Evolutionary conservation across 2,113 vertebrate genomes (phyloP).

Genomic region (Pitta sordida): DNA sequence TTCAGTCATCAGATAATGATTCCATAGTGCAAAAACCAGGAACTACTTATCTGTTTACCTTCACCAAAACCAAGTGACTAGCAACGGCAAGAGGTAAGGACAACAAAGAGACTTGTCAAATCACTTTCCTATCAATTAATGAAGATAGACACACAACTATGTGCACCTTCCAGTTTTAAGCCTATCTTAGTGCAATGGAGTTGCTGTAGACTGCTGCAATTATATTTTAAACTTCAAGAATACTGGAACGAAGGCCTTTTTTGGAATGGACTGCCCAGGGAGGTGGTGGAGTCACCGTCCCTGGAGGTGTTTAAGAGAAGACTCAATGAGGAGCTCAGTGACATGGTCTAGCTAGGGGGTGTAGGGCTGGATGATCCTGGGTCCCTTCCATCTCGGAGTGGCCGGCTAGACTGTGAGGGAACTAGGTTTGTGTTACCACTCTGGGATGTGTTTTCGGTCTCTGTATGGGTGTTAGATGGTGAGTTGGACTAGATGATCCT

Average conservation of each 20-base stretch:
- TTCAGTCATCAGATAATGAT: not conserved
- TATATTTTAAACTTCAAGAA: not conserved
- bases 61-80: not conserved
- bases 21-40: not conserved
- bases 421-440: no score
- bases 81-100: not conserved
- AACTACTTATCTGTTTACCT: not conserved
- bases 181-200: not conserved
- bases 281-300: no score
- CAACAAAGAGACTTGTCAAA: not conserved
- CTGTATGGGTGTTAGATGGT: no score
- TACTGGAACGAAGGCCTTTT: not conserved
- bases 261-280: no score
- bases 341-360: no score
- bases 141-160: rapidly evolving
- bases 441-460: no score
- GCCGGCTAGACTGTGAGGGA: no score
- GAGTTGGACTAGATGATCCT: no score
- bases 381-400: no score
- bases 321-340: no score
- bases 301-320: no score
- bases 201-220: not conserved
- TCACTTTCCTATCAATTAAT: not conserved
- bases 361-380: no score
- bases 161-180: not conserved